Base-by-base conservation (phyloP, 2,888 invertebrate species). In the Aradus depressus region DNA sequence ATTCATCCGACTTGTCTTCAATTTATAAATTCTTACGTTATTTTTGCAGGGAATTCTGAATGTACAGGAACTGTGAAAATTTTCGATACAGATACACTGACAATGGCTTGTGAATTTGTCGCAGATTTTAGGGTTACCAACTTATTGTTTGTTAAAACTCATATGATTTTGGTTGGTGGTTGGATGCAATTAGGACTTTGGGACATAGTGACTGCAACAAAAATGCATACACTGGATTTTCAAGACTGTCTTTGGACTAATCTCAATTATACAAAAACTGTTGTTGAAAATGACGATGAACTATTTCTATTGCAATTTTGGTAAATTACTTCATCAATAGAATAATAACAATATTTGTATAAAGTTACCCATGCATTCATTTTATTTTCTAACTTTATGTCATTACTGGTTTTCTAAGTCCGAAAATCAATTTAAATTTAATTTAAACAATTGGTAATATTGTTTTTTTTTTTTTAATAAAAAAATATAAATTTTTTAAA, bases 231-330 rank as follows among this genome's bases (percentile, higher is more conserved):
- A 6, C 22, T 51, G 3, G 37, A 35, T 22, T 51, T 22, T 19
- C 28, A 51, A 26, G 51, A 51, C 19, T 51, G 51, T 44, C 22
- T 51, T 22, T 51, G 51, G 51, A 35, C 37, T 22, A 51, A 44
- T 37, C 37, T 25, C 12, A 26, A 22, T n/a, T 38, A 25, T 32
- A 44, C 51, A 10, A 51, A 51, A 44, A 38, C 32, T 10, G 25
- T 51, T 19, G 44, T 44, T 3, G 44, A 44, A 21, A 38, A 23
- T 22, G 28, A 44, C 31, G 44, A 51, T 51, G 51, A 44, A 23
- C 22, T 51, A 16, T 44, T 35, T 38, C 37, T 51, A 18, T 31
- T 51, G 18, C 38, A 38, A 6, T 51, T 51, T 23, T 51, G 51
- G 51, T 51, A 38, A 44, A 14, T 16, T n/a, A 26, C 8, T 10